Percentiles rank a stretch among this genome's conserved stretches.
Evolutionary conservation across 1,140 invertebrate genomes (phyloP).

Genomic region (roundworm (Caenorhabditis elegans)): DNA sequence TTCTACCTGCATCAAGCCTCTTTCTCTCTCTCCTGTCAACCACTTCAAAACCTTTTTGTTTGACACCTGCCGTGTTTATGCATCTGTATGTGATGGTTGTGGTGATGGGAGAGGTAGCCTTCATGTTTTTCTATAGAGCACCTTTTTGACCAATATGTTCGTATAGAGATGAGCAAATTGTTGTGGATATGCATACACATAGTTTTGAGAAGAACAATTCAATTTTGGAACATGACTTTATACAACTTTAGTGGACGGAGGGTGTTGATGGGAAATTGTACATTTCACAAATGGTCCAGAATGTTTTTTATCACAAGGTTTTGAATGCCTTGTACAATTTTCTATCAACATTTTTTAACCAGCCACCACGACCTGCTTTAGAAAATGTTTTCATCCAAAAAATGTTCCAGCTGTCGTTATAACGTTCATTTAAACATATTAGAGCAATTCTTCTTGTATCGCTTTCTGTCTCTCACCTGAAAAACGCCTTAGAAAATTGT

Average conservation of each 20-base stretch:
- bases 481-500: no score
- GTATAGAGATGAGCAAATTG: background rate
- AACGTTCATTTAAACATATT: no score
- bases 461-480: no score
- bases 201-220: no score
- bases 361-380: no score
- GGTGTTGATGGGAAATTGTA: background rate
- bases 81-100: background rate
- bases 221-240: background rate
- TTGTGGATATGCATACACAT: no score
- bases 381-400: no score
- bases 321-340: no score
- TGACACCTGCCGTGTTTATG: slow-evolving; percentile 22
- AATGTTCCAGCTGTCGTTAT: no score
- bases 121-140: slow-evolving; percentile 13
- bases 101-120: background rate
- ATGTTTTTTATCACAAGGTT: no score
- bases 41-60: slow-evolving; percentile 27
- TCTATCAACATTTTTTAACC: no score
- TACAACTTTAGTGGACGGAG: background rate
- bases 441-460: no score
- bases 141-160: background rate
- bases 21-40: background rate
- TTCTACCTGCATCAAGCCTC: slow-evolving; percentile 8
- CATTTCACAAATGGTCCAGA: background rate